These are phyloP conservation scores for Zygothrica quintamaculata DNA, from an alignment of 2,888 invertebrate genomes.

Conservation along the genomic window DNA sequence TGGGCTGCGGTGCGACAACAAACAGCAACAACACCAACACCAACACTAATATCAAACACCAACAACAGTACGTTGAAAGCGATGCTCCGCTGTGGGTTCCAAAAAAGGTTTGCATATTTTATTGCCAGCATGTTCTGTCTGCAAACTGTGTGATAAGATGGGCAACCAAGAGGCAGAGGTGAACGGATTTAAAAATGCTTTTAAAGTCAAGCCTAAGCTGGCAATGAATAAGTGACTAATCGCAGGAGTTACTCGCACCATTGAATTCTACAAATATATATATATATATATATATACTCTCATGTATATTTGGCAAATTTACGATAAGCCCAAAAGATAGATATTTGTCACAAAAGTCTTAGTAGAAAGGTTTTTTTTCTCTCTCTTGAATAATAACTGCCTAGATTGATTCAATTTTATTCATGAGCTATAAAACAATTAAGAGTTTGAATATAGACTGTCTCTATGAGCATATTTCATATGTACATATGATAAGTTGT, in stretches of 20 bases:
- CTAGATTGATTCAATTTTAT: too few species aligned
- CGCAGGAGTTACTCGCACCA: slow-evolving; percentile 10
- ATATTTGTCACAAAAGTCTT: too few species aligned
- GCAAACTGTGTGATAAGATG: slow-evolving; percentile 64
- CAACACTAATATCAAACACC: slow-evolving; percentile 4
- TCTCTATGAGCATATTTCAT: too few species aligned
- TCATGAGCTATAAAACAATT: too few species aligned
- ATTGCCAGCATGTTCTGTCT: slow-evolving; percentile 59
- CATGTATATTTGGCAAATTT: too few species aligned
- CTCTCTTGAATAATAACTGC: too few species aligned
- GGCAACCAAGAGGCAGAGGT: neutral
- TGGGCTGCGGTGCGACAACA: slow-evolving; percentile 12
- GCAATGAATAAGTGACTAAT: slow-evolving; percentile 43
- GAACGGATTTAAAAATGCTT: slow-evolving; percentile 14
- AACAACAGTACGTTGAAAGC: slow-evolving; percentile 2
- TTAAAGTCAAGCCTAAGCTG: slow-evolving; percentile 35
- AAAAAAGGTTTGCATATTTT: slow-evolving; percentile 69
- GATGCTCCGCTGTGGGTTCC: neutral
- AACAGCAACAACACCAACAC: slow-evolving; percentile 9
- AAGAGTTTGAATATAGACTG: too few species aligned
- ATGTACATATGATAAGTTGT: slow-evolving; percentile 29
- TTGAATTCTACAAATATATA: slow-evolving; percentile 9
- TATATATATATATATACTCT: too few species aligned
- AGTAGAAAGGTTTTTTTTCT: too few species aligned
- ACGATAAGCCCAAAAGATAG: too few species aligned